These are phyloP conservation scores for Hydractinia symbiolongicarpus DNA, from an alignment of 30 jellyfish, hydroid and myxozoan genomes.

Conservation along the genomic window DNA sequence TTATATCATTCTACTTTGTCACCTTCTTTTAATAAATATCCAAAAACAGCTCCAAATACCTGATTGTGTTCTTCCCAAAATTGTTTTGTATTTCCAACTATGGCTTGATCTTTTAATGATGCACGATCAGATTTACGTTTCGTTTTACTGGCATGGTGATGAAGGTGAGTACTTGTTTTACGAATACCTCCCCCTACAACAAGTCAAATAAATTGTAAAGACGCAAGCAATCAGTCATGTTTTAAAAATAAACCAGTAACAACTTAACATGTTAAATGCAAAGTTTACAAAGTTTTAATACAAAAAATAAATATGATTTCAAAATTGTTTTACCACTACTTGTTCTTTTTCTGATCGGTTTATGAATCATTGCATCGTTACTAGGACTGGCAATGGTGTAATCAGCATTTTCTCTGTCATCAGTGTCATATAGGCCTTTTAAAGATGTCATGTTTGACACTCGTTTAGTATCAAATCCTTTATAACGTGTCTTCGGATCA, in stretches of 20 bases:
- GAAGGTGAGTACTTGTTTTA: conserved; percentile 21
- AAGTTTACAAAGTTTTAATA: too few species aligned
- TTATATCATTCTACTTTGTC: background rate
- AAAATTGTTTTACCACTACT: conserved; percentile 11
- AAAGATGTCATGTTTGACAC: conserved; percentile 45
- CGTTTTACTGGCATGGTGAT: conserved; percentile 26
- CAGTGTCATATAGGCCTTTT: conserved; percentile 84
- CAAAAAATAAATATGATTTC: too few species aligned
- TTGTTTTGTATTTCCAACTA: conserved; percentile 71
- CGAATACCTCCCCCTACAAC: conserved; percentile 14
- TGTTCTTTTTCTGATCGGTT: conserved; percentile 9
- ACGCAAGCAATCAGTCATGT: background rate
- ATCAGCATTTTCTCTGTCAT: conserved; percentile 89
- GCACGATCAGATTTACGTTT: conserved; percentile 80
- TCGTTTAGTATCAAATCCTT: conserved; percentile 56
- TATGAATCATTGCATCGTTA: background rate
- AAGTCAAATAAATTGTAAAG: background rate
- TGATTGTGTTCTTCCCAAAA: conserved; percentile 71
- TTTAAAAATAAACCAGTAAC: too few species aligned
- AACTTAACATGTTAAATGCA: too few species aligned
- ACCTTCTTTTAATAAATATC: too few species aligned
- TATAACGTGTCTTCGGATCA: conserved; percentile 87
- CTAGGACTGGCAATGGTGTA: conserved; percentile 57
- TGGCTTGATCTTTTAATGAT: conserved; percentile 55
- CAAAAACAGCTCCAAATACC: background rate